Base-by-base conservation (phyloP, 2,797 vertebrate genomes). In the Tolypeutes matacus region DNA sequence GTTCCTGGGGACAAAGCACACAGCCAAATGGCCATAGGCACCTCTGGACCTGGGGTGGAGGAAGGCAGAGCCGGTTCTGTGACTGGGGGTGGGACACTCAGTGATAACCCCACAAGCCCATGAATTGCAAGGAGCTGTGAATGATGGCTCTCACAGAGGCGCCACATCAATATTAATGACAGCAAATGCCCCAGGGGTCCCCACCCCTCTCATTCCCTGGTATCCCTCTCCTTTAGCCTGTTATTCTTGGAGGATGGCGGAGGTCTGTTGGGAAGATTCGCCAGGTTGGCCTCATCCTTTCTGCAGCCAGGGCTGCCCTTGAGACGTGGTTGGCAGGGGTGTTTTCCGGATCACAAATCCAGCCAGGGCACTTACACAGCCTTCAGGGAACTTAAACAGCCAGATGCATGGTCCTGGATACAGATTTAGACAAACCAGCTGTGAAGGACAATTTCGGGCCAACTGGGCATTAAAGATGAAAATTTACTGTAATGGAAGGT, bases 81-180 rank as follows among this genome's bases (percentile, higher is more conserved):
- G 21, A 78, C 86, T 84, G 69, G 31, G 36, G 56, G 72, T 31
- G 23, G 56, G 31, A 21, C 20, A 31, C 58, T 83, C 64, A 20
- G 20, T 62, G 29, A 62, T 42, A 64, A 86, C 67, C 23, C 62
- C 60, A 39, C 72, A 82, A 89, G 62, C 23, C 75, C 31, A 17
- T 53, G 69, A 94, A 86, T 21, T 91, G 85, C 82, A 75, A 62
- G 29, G 75, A 78, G 72, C 85, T 51, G 39, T 70, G 89, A 96
- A 95, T 65, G 78, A 84, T 80, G 93, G 87, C 36, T 82, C 77
- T 85, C 53, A 78, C 18, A 31, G 39, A 64, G 75, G 76, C 27
- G 18, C 69, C 42, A 65, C 75, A 76, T 94, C 56, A 93, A 95
- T 91, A 93, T 87, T 39, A 81, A 91, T 18, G 83, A 75, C 76